phyloP scores from a whole-genome alignment of 35 echinoderm and acorn worm species.

The Holothuria glaberrima region DNA sequence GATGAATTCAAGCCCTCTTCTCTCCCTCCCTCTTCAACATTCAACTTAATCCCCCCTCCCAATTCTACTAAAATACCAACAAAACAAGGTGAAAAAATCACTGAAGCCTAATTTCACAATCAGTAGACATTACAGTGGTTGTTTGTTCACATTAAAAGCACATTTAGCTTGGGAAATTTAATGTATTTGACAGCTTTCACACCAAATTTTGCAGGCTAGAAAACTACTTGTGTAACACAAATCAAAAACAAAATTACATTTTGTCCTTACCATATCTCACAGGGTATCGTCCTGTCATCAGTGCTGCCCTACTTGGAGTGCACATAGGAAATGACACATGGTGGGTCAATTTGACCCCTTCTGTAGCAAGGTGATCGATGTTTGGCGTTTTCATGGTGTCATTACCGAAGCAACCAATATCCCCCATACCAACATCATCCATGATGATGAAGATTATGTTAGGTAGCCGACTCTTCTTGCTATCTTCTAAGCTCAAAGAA shows the following conservation, averaged over 20 bases:
- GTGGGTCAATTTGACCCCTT: slow-evolving; percentile 89
- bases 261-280: slow-evolving; percentile 84
- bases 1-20: no score
- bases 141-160: no score
- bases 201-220: no score
- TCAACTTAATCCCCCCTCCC: no score
- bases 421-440: slow-evolving; percentile 97
- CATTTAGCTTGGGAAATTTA: no score
- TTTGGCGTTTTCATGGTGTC: slow-evolving; percentile 82
- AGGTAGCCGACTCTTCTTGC: slow-evolving; percentile 40
- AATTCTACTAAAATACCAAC: no score
- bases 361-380: slow-evolving; percentile 86
- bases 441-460: slow-evolving; percentile 90
- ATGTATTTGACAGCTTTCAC: no score
- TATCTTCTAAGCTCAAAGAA: not conserved
- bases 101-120: no score
- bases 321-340: slow-evolving; percentile 89
- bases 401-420: slow-evolving; percentile 96
- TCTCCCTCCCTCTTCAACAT: no score
- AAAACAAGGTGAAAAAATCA: no score
- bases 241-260: not conserved
- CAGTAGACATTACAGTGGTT: no score
- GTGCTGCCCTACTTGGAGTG: slow-evolving; percentile 90
- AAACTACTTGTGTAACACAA: not conserved
- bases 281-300: slow-evolving; percentile 92